Conservation (phyloP, 2,797 vertebrate genomes). For the Halcyon leucocephala region DNA sequence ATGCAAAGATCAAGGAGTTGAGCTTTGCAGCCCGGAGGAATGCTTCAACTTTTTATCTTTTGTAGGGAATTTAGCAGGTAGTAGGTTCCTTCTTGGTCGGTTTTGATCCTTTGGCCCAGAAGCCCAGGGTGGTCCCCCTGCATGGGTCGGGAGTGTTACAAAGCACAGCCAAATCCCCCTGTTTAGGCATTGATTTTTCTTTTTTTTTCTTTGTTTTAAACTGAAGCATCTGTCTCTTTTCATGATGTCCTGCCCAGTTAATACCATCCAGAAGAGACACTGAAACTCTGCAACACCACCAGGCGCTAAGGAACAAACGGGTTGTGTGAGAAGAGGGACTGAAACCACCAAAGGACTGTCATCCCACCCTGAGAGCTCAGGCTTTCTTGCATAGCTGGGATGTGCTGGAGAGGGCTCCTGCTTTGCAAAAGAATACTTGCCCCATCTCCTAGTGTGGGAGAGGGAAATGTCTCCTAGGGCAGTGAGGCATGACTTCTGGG, state of each 20-base stretch:
- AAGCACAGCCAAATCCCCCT: not conserved
- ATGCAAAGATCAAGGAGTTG: not conserved
- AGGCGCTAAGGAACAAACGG: not conserved
- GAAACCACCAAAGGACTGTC: conserved; percentile 8
- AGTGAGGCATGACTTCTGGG: not conserved
- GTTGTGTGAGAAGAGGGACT: not conserved
- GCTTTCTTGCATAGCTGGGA: not conserved
- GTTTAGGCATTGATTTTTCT: not conserved
- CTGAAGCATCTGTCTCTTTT: conserved; percentile 47
- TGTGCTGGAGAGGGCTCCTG: not conserved
- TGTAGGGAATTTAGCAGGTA: not conserved
- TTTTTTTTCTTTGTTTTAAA: not conserved
- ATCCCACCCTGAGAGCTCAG: not conserved
- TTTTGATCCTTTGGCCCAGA: not conserved
- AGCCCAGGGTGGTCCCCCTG: not conserved
- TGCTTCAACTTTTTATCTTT: not conserved
- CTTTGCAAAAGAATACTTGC: not conserved
- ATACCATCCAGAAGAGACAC: conserved; percentile 6
- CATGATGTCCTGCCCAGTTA: not conserved
- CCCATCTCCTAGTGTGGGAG: not conserved
- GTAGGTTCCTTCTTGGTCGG: not conserved
- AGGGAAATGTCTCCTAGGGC: not conserved
- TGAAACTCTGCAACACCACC: conserved; percentile 7
- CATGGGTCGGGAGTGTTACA: not conserved
- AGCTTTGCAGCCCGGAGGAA: not conserved